Percentiles rank a stretch among this genome's conserved stretches.
Evolutionary conservation across 1,140 invertebrate genomes (phyloP).

Genomic region (Megathymus violae): DNA sequence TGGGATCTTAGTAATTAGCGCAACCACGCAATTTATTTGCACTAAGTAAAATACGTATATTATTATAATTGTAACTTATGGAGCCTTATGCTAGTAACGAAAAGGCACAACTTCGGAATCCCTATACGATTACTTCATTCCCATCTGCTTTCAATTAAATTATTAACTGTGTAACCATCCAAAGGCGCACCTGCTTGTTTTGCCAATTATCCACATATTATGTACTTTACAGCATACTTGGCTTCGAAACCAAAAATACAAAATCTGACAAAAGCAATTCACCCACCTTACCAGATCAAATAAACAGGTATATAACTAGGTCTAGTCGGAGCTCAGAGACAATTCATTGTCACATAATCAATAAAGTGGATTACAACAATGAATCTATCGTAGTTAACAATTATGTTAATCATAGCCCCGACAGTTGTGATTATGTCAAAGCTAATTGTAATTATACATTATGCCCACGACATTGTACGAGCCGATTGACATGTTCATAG

Average conservation of each 20-base stretch:
- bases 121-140: too few relatives aligned
- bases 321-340: neutral
- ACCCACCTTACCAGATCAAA: neutral
- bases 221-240: too few relatives aligned
- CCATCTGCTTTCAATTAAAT: too few relatives aligned
- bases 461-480: neutral
- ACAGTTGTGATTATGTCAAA: slow-evolving; percentile 3
- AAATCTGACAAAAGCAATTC: too few relatives aligned
- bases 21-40: neutral
- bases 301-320: neutral
- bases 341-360: slow-evolving; percentile 2
- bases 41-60: neutral
- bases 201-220: too few relatives aligned
- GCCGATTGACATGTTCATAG: neutral
- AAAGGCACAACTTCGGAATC: too few relatives aligned
- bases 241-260: too few relatives aligned
- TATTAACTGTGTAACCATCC: too few relatives aligned
- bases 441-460: slow-evolving; percentile 4
- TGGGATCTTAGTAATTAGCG: slow-evolving; percentile 4
- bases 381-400: slow-evolving; percentile 1
- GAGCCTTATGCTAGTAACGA: neutral
- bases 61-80: neutral
- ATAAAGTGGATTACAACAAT: neutral
- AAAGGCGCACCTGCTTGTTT: too few relatives aligned
- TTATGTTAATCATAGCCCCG: slow-evolving; percentile 1